Evolutionary conservation across 2,113 vertebrate species (phyloP), one percentile per base, ranked within the genome.

Genomic region (Dendropsophus ebraccatus): DNA sequence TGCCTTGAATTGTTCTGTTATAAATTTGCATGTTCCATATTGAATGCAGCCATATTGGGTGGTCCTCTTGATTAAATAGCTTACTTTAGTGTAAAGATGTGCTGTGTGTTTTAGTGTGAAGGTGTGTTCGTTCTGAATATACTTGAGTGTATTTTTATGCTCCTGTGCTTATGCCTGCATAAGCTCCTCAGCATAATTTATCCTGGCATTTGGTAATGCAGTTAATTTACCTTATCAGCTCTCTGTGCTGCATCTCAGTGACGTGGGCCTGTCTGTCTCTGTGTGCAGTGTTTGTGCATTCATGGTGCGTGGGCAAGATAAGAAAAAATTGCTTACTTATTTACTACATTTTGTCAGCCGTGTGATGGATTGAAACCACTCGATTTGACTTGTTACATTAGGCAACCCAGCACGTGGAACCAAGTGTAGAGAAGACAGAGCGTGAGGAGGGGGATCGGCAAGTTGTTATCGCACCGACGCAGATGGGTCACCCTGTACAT

Each of bases 361-460:
- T 76, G 58, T 77, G 83, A 76, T 65, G 83, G 83, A 84, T 76
- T 76, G 72, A 65, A 84, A 21, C 56, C 83, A 65, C 83, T 84
- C 32, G 72, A 60, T 84, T 84, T 84, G 45, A 45, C 41, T 84
- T 77, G 73, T 84, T 76, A 77, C 25, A 69, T 85, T 78, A 79
- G n/a, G 54, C 74, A 78, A 30, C 58, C 47, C 58, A 78, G 83
- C 83, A 77, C 56, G 45, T 85, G 74, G 83, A 78, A 78, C 83
- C 17, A 37, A 69, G 60, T 77, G 73, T 56, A 47, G 49, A 73
- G 70, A 52, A 35, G 41, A 21, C 2, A 60, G n/a, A n/a, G 23
- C 32, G 54, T 67, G 82, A 28, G 58, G 25, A 70, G 21, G 17
- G 37, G 45, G 28, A n/a, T 32, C 45, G 35, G 60, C 58, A 35